Conservation (phyloP, 2,113 vertebrate species). For the Trichechus manatus region DNA sequence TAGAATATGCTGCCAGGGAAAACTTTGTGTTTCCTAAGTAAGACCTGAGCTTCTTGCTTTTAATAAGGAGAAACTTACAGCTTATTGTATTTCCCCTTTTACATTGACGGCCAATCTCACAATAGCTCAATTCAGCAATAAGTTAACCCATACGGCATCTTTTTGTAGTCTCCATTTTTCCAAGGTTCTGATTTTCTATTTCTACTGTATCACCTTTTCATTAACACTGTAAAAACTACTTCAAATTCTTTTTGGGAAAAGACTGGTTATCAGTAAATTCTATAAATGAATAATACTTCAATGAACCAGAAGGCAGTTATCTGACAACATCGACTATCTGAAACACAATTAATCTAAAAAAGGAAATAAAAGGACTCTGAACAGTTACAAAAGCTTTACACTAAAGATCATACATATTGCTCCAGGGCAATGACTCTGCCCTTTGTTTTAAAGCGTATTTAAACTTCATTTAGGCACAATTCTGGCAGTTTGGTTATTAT, state of each 20-base stretch:
- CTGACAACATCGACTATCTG: background rate
- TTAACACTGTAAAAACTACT: background rate
- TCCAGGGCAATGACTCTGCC: background rate
- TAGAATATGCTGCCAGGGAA: background rate
- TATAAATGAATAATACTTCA: background rate
- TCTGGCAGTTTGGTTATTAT: background rate
- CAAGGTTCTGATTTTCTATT: background rate
- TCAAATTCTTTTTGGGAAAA: background rate
- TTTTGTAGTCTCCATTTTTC: conserved; percentile 27
- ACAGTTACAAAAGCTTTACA: background rate
- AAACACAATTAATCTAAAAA: background rate
- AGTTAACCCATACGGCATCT: background rate
- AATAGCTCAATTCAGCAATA: background rate
- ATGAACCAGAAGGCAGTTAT: background rate
- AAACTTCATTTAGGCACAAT: background rate
- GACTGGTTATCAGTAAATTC: background rate
- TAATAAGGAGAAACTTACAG: background rate
- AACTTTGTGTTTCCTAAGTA: background rate
- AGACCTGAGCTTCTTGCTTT: background rate
- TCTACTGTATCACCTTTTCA: background rate
- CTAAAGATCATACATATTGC: background rate
- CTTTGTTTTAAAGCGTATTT: conserved; percentile 7
- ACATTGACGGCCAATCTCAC: conserved; percentile 10
- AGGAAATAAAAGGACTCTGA: background rate
- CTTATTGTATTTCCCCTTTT: conserved; percentile 32